phyloP scores from a whole-genome alignment of 1,140 invertebrate species.

The Lineus longissimus region DNA sequence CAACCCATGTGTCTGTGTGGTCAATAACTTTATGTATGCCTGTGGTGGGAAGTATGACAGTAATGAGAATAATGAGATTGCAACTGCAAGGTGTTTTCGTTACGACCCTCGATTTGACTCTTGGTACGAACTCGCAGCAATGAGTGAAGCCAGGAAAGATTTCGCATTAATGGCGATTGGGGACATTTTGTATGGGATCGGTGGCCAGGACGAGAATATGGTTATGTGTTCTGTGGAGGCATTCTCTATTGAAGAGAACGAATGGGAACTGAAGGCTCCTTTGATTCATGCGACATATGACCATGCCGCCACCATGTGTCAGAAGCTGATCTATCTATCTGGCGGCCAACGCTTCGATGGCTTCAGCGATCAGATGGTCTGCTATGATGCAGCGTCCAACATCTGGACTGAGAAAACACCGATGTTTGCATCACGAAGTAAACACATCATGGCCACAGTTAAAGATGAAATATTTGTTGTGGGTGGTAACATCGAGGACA shows the following conservation, averaged over 20 bases:
- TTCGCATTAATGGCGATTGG: conserved; percentile 44
- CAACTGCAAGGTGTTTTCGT: conserved; percentile 49
- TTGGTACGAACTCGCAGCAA: conserved; percentile 50
- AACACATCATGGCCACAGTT: conserved; percentile 46
- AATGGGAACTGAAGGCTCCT: conserved; percentile 45
- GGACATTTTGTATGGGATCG: conserved; percentile 42
- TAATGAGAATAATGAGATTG: conserved; percentile 49
- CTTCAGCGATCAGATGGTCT: conserved; percentile 37
- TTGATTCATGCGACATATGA: conserved; percentile 40
- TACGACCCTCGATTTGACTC: conserved; percentile 52
- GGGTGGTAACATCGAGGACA: conserved; percentile 48
- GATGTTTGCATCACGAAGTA: conserved; percentile 41
- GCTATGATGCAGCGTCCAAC: conserved; percentile 35
- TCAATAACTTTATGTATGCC: conserved; percentile 53
- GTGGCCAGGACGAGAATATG: conserved; percentile 50
- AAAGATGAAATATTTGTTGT: conserved; percentile 38
- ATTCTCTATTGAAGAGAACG: conserved; percentile 43
- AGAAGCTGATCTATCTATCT: conserved; percentile 40
- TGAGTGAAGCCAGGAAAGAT: conserved; percentile 52
- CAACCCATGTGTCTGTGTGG: conserved; percentile 48
- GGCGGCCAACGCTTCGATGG: conserved; percentile 47
- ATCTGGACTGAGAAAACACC: conserved; percentile 39
- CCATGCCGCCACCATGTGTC: conserved; percentile 43
- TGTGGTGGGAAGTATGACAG: conserved; percentile 53
- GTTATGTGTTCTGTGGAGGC: conserved; percentile 49